Conservation (phyloP, 2,113 vertebrate species). For the Mormyrus iriodes region DNA sequence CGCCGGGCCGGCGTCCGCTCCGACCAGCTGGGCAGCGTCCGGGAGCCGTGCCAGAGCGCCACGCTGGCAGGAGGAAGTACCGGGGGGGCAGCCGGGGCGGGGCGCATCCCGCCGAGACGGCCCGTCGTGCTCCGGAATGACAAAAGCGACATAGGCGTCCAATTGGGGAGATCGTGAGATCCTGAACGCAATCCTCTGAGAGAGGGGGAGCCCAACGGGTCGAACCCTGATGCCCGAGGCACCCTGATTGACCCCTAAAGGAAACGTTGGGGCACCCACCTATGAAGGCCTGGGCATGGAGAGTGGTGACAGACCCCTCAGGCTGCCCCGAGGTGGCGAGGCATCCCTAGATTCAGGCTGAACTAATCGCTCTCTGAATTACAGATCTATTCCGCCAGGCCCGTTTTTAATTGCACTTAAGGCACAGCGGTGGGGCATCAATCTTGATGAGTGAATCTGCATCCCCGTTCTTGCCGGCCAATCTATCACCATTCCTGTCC, state of each 20-base stretch:
- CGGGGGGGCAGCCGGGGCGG: neutral
- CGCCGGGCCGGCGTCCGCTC: neutral
- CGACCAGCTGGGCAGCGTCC: slow-evolving; percentile 17
- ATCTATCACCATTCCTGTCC: slow-evolving; percentile 68
- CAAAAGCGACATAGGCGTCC: neutral
- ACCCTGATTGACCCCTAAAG: neutral
- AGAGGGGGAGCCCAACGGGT: neutral
- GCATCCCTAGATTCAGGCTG: slow-evolving; percentile 52
- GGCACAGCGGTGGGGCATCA: slow-evolving; percentile 74
- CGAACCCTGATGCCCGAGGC: neutral
- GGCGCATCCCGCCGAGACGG: neutral
- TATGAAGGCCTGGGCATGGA: neutral
- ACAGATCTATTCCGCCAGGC: slow-evolving; percentile 58
- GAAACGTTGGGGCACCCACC: neutral
- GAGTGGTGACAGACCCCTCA: neutral
- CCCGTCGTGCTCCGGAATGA: neutral
- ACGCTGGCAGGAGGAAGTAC: slow-evolving; percentile 11
- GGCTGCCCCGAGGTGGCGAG: neutral
- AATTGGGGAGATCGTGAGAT: neutral
- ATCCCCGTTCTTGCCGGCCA: slow-evolving; percentile 65
- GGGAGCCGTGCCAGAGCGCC: neutral
- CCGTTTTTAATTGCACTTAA: slow-evolving; percentile 77
- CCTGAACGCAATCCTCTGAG: neutral
- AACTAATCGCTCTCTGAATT: slow-evolving; percentile 53
- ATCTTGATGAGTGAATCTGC: slow-evolving; percentile 78